Evolutionary conservation across 2,113 vertebrate species (phyloP).

Genomic region (Bos javanicus): DNA sequence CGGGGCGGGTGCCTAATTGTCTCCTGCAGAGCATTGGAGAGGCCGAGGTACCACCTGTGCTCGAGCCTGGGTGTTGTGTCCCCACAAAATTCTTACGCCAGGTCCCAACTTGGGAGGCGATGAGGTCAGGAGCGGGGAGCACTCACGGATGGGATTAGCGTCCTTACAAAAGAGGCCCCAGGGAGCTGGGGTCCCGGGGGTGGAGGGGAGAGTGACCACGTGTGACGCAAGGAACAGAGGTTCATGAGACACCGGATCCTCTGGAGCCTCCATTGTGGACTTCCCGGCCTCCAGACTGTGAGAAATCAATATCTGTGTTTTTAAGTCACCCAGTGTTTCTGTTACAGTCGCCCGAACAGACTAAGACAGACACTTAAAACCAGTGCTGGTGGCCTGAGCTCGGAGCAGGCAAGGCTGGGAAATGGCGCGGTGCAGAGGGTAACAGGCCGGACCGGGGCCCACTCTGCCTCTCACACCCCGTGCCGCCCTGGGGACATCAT

Average conservation of each 20-base stretch:
- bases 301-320: background rate
- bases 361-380: background rate
- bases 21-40: accelerated
- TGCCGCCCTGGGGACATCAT: background rate
- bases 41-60: accelerated
- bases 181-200: background rate
- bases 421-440: accelerated
- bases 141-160: background rate
- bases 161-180: background rate
- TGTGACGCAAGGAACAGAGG: background rate
- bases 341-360: background rate
- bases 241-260: background rate
- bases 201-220: background rate
- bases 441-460: background rate
- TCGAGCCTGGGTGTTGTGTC: background rate
- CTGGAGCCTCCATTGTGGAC: background rate
- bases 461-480: background rate
- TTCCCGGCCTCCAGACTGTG: background rate
- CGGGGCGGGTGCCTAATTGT: accelerated
- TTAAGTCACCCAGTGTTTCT: background rate
- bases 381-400: background rate
- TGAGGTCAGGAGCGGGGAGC: background rate
- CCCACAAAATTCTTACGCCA: background rate
- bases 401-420: accelerated
- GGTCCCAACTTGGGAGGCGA: background rate